Evolutionary conservation across 2,888 invertebrate species (phyloP).

Genomic region (Drosophila niveifrons): DNA sequence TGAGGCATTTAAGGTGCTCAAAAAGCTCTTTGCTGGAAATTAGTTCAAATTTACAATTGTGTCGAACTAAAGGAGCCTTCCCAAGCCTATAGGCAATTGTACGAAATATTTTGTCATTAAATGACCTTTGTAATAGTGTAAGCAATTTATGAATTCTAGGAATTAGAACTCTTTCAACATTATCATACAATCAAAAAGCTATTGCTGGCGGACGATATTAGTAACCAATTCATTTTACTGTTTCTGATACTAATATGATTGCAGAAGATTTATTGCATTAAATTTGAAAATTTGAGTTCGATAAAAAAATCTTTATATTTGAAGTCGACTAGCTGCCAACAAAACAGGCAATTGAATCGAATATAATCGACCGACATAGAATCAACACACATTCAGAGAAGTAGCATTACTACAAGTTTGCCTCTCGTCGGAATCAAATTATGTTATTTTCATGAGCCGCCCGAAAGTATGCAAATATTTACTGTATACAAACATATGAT

Average conservation of each 20-base stretch:
- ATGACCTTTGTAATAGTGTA: background rate
- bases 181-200: background rate
- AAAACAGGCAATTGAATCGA: background rate
- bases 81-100: background rate
- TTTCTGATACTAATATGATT: background rate
- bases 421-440: slow-evolving; percentile 66
- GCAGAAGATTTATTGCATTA: background rate
- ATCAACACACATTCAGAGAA: slow-evolving; percentile 28
- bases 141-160: background rate
- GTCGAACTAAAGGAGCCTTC: background rate
- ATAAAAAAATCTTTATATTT: background rate
- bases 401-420: slow-evolving; percentile 55
- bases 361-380: background rate
- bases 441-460: slow-evolving; percentile 73
- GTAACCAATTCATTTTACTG: slow-evolving; percentile 2
- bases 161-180: background rate
- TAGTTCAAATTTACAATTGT: background rate
- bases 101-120: background rate
- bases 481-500: slow-evolving; percentile 69
- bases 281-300: background rate
- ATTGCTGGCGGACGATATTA: background rate
- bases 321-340: background rate
- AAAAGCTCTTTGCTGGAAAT: background rate
- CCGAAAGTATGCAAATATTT: slow-evolving; percentile 78
- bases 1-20: slow-evolving; percentile 43